Conservation (phyloP, 2,797 vertebrate species). For the Takifugu ocellatus region DNA sequence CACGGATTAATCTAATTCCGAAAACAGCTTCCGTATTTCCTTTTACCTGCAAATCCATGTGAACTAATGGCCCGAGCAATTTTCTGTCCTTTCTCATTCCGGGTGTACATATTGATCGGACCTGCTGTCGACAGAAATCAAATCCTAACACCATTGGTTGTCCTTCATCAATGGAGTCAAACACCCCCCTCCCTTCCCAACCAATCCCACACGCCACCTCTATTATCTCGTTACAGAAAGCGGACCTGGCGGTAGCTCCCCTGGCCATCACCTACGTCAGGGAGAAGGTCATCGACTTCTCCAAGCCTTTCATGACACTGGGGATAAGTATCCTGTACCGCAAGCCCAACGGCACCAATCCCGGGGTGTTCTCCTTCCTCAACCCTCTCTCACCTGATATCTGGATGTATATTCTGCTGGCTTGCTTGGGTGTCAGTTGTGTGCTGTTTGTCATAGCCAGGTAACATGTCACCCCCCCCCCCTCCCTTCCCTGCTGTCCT, state of each 20-base stretch:
- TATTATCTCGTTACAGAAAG: slow-evolving; percentile 83
- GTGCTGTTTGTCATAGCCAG: slow-evolving; percentile 89
- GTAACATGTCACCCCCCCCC: slow-evolving; percentile 81
- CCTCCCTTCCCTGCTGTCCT: slow-evolving; percentile 4
- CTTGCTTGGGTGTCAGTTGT: slow-evolving; percentile 99
- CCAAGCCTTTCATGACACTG: slow-evolving; percentile 98
- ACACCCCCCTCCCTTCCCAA: not conserved
- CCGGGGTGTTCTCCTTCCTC: slow-evolving; percentile 92
- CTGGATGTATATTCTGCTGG: slow-evolving; percentile 99
- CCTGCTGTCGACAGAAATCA: slow-evolving; percentile 48
- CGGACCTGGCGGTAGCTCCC: slow-evolving; percentile 94
- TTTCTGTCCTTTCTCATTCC: slow-evolving; percentile 18
- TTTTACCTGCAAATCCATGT: slow-evolving; percentile 36
- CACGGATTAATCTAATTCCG: slow-evolving; percentile 41
- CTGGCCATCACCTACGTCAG: slow-evolving; percentile 97
- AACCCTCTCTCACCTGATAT: slow-evolving; percentile 95
- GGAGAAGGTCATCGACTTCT: slow-evolving; percentile 99
- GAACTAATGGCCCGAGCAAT: slow-evolving; percentile 37
- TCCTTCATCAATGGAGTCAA: slow-evolving; percentile 35
- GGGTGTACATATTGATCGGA: slow-evolving; percentile 32
- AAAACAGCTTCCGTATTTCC: slow-evolving; percentile 33
- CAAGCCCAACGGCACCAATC: slow-evolving; percentile 99
- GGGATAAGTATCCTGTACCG: slow-evolving; percentile 99
- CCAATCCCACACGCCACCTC: not conserved
- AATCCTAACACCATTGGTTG: slow-evolving; percentile 48